phyloP scores from a whole-genome alignment of 2,888 invertebrate genomes.

The Melipona beecheii region DNA sequence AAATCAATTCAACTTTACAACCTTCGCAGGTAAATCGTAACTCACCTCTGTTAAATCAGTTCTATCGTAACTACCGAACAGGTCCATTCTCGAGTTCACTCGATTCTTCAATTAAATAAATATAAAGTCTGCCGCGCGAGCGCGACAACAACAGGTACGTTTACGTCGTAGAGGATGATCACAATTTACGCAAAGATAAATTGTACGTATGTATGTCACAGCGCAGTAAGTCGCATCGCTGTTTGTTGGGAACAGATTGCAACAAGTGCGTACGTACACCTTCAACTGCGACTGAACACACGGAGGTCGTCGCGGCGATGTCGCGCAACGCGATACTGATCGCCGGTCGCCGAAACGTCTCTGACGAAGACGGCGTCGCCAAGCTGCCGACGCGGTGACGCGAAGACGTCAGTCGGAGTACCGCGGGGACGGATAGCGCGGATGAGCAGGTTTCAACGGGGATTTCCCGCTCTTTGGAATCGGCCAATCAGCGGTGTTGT shows the following conservation, averaged over 20 bases:
- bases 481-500: conserved; percentile 72
- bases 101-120: neutral
- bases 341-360: conserved; percentile 59
- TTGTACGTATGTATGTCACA: conserved; percentile 5
- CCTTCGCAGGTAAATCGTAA: conserved; percentile 4
- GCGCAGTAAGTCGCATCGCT: conserved; percentile 32
- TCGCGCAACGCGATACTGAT: conserved; percentile 56
- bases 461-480: conserved; percentile 77
- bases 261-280: neutral
- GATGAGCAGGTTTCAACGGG: conserved; percentile 74
- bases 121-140: neutral
- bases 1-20: neutral
- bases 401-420: conserved; percentile 46
- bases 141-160: neutral
- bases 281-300: neutral
- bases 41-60: conserved; percentile 75
- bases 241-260: neutral
- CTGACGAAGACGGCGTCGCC: conserved; percentile 44
- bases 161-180: neutral
- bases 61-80: conserved; percentile 71
- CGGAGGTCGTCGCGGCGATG: conserved; percentile 18
- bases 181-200: neutral
- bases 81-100: conserved; percentile 68
- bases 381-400: conserved; percentile 36
- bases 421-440: conserved; percentile 53